Evolutionary conservation across 2,797 vertebrate genomes (phyloP), one percentile per base, ranked within the genome.

Genomic region (Acomys russatus): DNA sequence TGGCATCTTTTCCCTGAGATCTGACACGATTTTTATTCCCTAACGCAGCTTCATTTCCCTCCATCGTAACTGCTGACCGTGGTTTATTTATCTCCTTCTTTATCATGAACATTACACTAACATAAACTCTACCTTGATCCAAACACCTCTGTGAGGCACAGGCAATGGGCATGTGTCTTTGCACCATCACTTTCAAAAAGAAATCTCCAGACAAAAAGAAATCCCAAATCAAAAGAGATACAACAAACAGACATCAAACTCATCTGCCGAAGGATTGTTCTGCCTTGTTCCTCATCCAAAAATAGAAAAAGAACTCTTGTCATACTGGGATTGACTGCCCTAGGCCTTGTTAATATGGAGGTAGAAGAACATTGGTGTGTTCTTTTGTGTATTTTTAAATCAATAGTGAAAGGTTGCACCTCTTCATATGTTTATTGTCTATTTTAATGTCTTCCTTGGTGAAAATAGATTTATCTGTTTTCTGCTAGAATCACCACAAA

Each of bases 21-120:
- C 66, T 54, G 66, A n/a, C 17, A 23, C 17, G 54, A 66, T 35
- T 49, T 78, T 78, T 59, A 11, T 56, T 25, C 73, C 6, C 54
- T 54, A 22, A 22, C 59, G 18, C 49, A 73, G 30, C 15, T 71
- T 28, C 22, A 28, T 71, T 85, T 23, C 56, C 35, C n/a, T 51
- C 28, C 30, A 20, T 66, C 1, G 1, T n/a, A 66, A 20, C 18
- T 15, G 2, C 0, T 3, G 11, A 17, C 28, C n/a, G 1, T 3
- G 1, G 61, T 2, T 79, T 25, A 38, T 2, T 85, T 25, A 61
- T 23, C 49, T 28, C 22, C n/a, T 68, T 89, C 88, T 79, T 49
- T 30, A 3, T 30, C 18, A 8, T 3, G 28, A 59, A 30, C 1
- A 18, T 54, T 38, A 85, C 59, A 61, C 59, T 35, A 11, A 23